Conservation (phyloP, 2,113 vertebrate genomes). For the Campylomormyrus numenius region DNA sequence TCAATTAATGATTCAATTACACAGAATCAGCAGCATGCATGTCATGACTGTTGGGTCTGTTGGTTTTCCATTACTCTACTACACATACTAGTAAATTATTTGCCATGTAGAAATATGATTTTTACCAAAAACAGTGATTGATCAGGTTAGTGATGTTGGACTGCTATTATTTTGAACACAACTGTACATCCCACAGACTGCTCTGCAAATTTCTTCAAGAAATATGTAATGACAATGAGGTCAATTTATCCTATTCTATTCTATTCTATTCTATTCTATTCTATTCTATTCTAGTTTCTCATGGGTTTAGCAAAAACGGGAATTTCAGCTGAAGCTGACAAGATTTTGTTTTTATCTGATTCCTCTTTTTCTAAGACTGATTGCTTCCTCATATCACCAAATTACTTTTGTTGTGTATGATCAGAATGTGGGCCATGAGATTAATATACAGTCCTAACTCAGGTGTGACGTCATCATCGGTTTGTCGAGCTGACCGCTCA, state of each 20-base stretch:
- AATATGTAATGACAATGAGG: neutral
- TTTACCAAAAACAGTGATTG: too few relatives aligned
- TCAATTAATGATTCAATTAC: too few relatives aligned
- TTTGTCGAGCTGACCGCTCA: neutral
- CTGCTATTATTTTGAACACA: too few relatives aligned
- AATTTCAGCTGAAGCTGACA: neutral
- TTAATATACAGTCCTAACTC: neutral
- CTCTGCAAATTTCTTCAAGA: neutral
- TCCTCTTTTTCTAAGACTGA: neutral
- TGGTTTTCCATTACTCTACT: too few relatives aligned
- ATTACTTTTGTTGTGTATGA: neutral
- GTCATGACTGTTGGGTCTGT: too few relatives aligned
- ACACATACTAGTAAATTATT: too few relatives aligned
- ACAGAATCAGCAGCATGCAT: too few relatives aligned
- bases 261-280: neutral
- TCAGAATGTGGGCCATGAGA: neutral
- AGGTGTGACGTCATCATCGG: neutral
- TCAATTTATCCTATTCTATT: neutral
- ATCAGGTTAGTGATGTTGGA: too few relatives aligned
- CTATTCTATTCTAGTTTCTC: neutral
- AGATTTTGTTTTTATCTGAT: neutral
- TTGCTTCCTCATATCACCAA: neutral
- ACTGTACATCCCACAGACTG: neutral
- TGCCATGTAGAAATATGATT: too few relatives aligned
- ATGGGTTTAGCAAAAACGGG: neutral